Conservation (phyloP, 2,888 invertebrate species). For the Salpingus planirostris region DNA sequence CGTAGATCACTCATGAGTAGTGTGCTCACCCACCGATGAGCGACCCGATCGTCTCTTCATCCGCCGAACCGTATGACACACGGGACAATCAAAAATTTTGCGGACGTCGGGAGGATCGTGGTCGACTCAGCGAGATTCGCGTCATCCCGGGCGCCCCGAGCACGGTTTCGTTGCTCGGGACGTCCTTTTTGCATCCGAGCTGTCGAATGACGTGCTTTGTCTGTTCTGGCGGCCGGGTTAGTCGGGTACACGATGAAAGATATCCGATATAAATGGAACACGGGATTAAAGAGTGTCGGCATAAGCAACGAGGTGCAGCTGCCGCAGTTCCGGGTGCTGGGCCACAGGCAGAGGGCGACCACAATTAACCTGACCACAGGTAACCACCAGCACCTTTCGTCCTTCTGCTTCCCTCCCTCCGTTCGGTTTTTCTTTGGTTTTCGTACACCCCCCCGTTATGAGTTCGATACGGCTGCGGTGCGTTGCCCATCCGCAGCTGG, state of each 20-base stretch:
- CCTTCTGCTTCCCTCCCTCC: conserved; percentile 13
- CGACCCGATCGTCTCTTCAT: conserved; percentile 4
- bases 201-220: conserved; percentile 42
- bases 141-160: too few species aligned
- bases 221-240: conserved; percentile 46
- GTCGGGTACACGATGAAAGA: conserved; percentile 98
- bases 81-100: not conserved
- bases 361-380: conserved; percentile 94
- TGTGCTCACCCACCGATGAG: conserved; percentile 1
- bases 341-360: conserved; percentile 89
- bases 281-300: conserved; percentile 87
- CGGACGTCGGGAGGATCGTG: too few species aligned
- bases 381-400: conserved; percentile 43
- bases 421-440: conserved; percentile 8
- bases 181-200: conserved; percentile 20
- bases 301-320: conserved; percentile 93
- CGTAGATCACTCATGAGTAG: conserved; percentile 9
- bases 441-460: conserved; percentile 17
- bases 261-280: conserved; percentile 95
- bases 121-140: too few species aligned
- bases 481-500: conserved; percentile 28
- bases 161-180: too few species aligned
- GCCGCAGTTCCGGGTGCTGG: conserved; percentile 94
- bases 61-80: not conserved
- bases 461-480: conserved; percentile 21